phyloP scores from a whole-genome alignment of 2,888 invertebrate genomes.

The Drosophila barbarae region DNA sequence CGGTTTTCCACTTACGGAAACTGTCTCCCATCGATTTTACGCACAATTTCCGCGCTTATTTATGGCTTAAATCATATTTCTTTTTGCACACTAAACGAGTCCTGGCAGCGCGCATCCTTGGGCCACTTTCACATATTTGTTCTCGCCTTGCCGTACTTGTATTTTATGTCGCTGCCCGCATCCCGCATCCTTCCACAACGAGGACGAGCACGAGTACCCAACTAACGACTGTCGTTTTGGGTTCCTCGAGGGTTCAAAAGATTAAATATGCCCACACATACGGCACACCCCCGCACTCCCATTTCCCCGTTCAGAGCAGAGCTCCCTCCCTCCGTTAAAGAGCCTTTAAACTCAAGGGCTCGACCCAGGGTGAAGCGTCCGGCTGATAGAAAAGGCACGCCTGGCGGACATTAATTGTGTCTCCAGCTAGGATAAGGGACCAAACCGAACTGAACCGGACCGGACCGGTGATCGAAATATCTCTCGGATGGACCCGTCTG shows the following conservation, averaged over 20 bases:
- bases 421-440: conserved; percentile 6
- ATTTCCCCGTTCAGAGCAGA: background rate
- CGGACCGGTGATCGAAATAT: conserved; percentile 14
- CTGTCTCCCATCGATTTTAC: conserved; percentile 26
- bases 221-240: conserved; percentile 27
- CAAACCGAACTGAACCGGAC: background rate
- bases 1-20: conserved; percentile 30
- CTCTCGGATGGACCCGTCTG: background rate
- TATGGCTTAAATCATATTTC: conserved; percentile 43
- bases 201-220: conserved; percentile 1
- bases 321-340: conserved; percentile 13
- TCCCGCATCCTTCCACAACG: conserved; percentile 10
- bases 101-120: background rate
- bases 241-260: conserved; percentile 33
- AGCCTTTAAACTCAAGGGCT: conserved; percentile 28
- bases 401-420: conserved; percentile 18
- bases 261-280: conserved; percentile 43
- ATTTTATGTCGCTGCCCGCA: conserved; percentile 13
- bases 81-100: background rate
- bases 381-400: conserved; percentile 11
- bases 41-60: conserved; percentile 45
- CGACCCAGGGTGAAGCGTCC: conserved; percentile 1
- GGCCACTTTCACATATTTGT: conserved; percentile 6
- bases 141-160: conserved; percentile 9
- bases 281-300: background rate